Conservation (phyloP, 2,888 invertebrate species). For the Myathropa florea region DNA sequence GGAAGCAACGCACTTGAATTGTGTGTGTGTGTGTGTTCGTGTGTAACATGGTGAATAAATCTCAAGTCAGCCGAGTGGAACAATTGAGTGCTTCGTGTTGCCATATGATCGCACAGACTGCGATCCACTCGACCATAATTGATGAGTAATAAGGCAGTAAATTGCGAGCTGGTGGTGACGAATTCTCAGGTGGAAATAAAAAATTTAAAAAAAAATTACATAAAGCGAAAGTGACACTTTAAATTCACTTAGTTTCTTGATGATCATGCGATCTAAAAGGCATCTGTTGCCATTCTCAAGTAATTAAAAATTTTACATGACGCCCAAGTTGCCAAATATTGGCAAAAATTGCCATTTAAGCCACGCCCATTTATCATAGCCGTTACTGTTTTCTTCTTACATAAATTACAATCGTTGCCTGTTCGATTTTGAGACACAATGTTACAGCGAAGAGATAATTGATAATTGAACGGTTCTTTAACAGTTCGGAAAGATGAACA, state of each 20-base stretch:
- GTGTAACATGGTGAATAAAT: slow-evolving; percentile 26
- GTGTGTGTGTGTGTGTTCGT: slow-evolving; percentile 14
- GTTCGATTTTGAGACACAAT: no score
- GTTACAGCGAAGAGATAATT: no score
- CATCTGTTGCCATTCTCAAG: no score
- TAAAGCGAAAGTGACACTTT: not conserved
- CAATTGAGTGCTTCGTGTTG: slow-evolving; percentile 14
- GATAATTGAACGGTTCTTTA: no score
- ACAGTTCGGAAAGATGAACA: no score
- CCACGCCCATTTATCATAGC: no score
- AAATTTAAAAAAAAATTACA: not conserved
- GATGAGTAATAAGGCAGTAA: slow-evolving; percentile 44
- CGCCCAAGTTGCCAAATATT: no score
- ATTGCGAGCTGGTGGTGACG: slow-evolving; percentile 34
- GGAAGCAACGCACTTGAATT: slow-evolving; percentile 12
- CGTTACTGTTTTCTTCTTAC: no score
- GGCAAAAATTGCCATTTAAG: no score
- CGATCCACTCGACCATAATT: slow-evolving; percentile 30
- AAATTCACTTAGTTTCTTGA: not conserved
- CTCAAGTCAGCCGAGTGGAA: slow-evolving; percentile 30
- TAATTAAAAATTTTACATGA: no score
- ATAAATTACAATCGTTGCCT: no score
- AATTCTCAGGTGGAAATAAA: slow-evolving; percentile 26
- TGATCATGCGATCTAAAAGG: not conserved
- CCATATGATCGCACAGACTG: not conserved